Percentiles rank a stretch among this genome's conserved stretches.
phyloP scores from a whole-genome alignment of 2,797 vertebrate genomes.

The Sus cebifrons region DNA sequence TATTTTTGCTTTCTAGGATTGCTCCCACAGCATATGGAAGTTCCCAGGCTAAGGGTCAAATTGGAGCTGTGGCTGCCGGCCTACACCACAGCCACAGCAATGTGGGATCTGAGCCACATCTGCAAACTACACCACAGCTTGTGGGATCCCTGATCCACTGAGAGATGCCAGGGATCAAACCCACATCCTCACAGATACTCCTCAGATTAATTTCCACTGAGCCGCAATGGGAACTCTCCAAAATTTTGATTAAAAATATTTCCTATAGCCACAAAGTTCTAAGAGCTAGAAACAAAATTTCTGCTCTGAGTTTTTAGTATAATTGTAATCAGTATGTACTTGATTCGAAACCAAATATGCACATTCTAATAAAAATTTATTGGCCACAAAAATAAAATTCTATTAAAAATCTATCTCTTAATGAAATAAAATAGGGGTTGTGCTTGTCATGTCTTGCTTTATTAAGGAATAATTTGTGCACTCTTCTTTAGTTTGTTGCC shows the following conservation, averaged over 20 bases:
- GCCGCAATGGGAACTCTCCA: no score
- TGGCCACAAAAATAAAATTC: not conserved
- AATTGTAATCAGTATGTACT: not conserved
- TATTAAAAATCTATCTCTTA: not conserved
- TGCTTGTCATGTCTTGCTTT: not conserved
- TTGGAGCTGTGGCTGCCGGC: no score
- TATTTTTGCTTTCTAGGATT: no score
- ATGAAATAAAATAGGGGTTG: not conserved
- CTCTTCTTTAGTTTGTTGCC: not conserved
- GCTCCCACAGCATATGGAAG: no score
- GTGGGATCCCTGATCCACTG: no score
- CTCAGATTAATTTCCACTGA: no score
- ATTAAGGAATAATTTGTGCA: not conserved
- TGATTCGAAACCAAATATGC: not conserved
- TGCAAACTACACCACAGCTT: no score
- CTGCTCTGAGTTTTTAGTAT: slow-evolving; percentile 9
- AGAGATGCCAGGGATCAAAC: no score
- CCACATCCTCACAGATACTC: no score
- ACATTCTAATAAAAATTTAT: not conserved
- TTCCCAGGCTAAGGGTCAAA: no score
- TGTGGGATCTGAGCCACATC: no score
- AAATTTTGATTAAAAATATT: not conserved
- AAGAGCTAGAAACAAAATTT: not conserved
- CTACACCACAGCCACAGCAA: no score
- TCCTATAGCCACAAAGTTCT: not conserved